A percentile compares a stretch with the other conserved stretches of the same genome.
Conservation (phyloP, 2,797 vertebrate genomes). For the Microctenopoma steveboyesi region DNA sequence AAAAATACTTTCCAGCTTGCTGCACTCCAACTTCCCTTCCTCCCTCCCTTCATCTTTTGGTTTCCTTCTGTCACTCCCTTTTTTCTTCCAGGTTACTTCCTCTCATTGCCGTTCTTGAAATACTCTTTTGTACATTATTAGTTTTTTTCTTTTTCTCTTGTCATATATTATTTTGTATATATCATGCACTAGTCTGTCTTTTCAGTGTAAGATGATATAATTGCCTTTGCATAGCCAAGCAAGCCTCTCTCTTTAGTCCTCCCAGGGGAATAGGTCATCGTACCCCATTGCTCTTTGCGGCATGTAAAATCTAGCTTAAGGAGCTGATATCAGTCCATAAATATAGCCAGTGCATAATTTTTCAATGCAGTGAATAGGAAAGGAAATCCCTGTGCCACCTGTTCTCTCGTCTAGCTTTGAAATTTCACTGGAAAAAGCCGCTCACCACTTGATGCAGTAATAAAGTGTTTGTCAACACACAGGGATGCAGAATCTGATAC, state of each 20-base stretch:
- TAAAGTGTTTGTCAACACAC: slow-evolving; percentile 83
- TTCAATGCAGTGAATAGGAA: slow-evolving; percentile 81
- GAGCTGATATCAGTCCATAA: slow-evolving; percentile 83
- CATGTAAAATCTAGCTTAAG: slow-evolving; percentile 74
- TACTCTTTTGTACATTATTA: not conserved
- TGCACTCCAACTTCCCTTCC: slow-evolving; percentile 34
- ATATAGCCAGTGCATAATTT: slow-evolving; percentile 83
- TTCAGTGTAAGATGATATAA: slow-evolving; percentile 39
- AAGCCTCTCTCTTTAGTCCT: slow-evolving; percentile 30
- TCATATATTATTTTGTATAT: not conserved
- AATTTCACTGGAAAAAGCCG: slow-evolving; percentile 73
- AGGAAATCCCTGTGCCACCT: slow-evolving; percentile 76
- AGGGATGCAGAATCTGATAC: slow-evolving; percentile 66
- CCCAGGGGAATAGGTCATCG: slow-evolving; percentile 62
- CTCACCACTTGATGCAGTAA: slow-evolving; percentile 52
- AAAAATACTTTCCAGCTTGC: slow-evolving; percentile 81
- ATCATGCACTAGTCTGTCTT: slow-evolving; percentile 3
- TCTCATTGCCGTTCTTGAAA: not conserved
- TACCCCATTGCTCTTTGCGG: slow-evolving; percentile 67
- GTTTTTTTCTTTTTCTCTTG: not conserved
- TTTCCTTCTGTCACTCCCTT: slow-evolving; percentile 14
- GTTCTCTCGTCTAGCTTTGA: slow-evolving; percentile 67
- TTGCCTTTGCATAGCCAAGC: not conserved
- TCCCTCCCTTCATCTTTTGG: slow-evolving; percentile 4
- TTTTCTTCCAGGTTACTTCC: slow-evolving; percentile 5